A percentile compares a stretch with the other conserved stretches of the same genome.
Evolutionary conservation across 2,888 invertebrate genomes (phyloP).

Genomic region (Parnassius apollo): DNA sequence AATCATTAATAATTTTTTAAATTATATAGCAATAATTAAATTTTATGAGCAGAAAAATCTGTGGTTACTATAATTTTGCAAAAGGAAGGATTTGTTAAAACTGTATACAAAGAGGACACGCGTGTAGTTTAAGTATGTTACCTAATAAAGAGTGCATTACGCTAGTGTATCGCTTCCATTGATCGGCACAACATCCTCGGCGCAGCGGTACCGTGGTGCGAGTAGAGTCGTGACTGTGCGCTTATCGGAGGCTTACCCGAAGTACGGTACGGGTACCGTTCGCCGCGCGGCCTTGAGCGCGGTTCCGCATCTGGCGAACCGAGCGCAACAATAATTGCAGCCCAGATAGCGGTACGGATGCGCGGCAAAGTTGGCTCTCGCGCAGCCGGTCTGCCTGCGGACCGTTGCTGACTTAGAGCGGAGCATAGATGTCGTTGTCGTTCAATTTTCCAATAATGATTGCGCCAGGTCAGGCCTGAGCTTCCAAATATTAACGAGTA

Average conservation of each 20-base stretch:
- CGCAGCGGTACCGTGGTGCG: constrained; percentile 27
- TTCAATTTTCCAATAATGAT: too few species aligned
- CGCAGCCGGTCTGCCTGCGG: constrained; percentile 19
- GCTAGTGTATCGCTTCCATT: constrained; percentile 9
- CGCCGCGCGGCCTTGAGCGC: constrained; percentile 63
- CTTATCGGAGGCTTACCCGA: constrained; percentile 26
- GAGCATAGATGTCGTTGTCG: too few species aligned
- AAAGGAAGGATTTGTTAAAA: too few species aligned
- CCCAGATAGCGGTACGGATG: constrained; percentile 24
- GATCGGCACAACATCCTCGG: constrained; percentile 10
- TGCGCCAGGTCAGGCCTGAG: too few species aligned
- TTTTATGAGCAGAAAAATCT: too few species aligned
- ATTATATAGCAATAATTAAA: too few species aligned
- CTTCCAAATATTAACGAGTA: too few species aligned
- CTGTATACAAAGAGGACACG: too few species aligned
- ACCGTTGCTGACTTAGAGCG: background rate
- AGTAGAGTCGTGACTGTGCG: constrained; percentile 58
- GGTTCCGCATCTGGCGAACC: constrained; percentile 51
- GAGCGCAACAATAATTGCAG: constrained; percentile 48
- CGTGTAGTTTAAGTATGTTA: too few species aligned
- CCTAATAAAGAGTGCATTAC: too few species aligned
- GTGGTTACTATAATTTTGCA: too few species aligned
- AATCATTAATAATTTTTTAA: too few species aligned
- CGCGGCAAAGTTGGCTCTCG: constrained; percentile 19
- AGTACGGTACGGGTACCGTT: constrained; percentile 67